These are phyloP conservation scores for Crocidura indochinensis DNA, from an alignment of 2,797 vertebrate species.

Conservation along the genomic window DNA sequence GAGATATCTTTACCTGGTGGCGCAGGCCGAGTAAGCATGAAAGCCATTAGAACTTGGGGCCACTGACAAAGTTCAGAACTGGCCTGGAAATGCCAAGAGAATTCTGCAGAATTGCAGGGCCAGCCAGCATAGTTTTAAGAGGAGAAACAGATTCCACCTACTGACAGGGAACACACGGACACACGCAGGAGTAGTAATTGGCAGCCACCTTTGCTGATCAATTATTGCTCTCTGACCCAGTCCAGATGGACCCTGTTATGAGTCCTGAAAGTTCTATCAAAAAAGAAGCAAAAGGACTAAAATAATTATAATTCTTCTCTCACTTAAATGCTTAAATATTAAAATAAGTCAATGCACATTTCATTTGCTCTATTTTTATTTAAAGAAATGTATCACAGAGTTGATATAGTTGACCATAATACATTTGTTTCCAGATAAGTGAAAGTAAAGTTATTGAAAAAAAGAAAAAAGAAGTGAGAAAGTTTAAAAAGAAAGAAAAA, in stretches of 20 bases:
- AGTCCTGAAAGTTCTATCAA: not conserved
- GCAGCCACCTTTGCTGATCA: not conserved
- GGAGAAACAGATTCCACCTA: not conserved
- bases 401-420: too few relatives aligned
- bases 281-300: not conserved
- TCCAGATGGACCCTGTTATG: not conserved
- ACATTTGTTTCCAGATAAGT: too few relatives aligned
- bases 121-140: not conserved
- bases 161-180: not conserved
- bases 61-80: slow-evolving; percentile 20
- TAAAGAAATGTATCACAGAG: too few relatives aligned
- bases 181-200: not conserved
- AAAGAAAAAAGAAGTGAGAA: too few relatives aligned
- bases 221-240: not conserved
- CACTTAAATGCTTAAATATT: slow-evolving; percentile 39
- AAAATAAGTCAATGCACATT: not conserved
- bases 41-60: not conserved
- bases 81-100: not conserved
- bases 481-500: too few relatives aligned
- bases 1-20: not conserved
- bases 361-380: too few relatives aligned
- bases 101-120: not conserved
- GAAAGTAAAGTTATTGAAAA: too few relatives aligned
- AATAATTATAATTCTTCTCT: slow-evolving; percentile 2
- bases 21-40: not conserved